Evolutionary conservation across 1,140 invertebrate genomes (phyloP).

Genomic region (Tetramorium parvispinum): DNA sequence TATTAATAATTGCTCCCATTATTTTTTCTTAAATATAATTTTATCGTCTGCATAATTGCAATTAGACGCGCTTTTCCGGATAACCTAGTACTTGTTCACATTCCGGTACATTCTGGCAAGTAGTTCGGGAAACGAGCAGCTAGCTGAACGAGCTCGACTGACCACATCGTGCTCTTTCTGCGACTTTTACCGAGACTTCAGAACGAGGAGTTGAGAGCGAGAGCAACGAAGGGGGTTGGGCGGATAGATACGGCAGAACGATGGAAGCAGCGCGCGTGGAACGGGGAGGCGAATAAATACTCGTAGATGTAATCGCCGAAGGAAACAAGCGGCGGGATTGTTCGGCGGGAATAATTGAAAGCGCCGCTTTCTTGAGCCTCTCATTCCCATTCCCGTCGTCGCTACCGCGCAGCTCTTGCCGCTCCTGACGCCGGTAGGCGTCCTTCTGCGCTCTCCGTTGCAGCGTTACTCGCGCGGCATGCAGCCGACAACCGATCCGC

Average conservation of each 20-base stretch:
- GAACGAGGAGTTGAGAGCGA: constrained; percentile 12
- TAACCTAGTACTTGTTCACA: not conserved
- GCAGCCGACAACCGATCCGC: constrained; percentile 65
- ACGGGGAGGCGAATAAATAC: constrained; percentile 83
- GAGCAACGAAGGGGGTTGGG: constrained; percentile 44
- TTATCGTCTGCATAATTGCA: not conserved
- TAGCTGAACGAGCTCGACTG: constrained; percentile 1
- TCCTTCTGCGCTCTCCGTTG: constrained; percentile 58
- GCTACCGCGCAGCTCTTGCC: constrained; percentile 61
- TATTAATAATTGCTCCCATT: not conserved
- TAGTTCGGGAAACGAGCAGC: not conserved
- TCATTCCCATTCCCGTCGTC: constrained; percentile 81
- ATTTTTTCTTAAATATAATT: not conserved
- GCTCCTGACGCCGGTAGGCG: constrained; percentile 60
- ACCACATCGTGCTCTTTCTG: constrained; percentile 9
- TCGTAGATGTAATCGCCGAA: constrained; percentile 85
- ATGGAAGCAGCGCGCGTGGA: constrained; percentile 60
- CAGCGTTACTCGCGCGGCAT: constrained; percentile 65
- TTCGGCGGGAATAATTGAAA: constrained; percentile 86
- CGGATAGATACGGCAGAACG: constrained; percentile 66
- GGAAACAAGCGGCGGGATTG: constrained; percentile 86
- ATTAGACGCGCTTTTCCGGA: not conserved
- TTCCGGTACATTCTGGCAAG: not conserved
- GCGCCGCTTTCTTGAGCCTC: constrained; percentile 84
- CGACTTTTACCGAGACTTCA: constrained; percentile 21